phyloP scores from a whole-genome alignment of 1,140 invertebrate genomes.

The Vanessa tameamea region DNA sequence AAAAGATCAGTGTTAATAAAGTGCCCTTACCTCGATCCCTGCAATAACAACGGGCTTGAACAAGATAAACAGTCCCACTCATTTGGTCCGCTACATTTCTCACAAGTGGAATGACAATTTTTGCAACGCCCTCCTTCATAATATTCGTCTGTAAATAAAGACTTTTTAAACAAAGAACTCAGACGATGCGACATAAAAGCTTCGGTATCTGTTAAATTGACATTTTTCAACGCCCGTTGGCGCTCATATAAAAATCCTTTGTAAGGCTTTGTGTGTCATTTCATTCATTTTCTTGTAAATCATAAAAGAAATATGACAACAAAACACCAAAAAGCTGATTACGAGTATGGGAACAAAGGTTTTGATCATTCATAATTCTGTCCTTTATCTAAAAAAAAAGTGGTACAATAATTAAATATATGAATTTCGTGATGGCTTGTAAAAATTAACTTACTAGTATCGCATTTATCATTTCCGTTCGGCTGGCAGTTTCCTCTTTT shows the following conservation, averaged over 20 bases:
- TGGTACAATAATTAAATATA: not conserved
- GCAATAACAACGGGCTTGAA: slow-evolving; percentile 84
- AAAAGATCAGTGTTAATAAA: slow-evolving; percentile 41
- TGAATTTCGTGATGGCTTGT: not conserved
- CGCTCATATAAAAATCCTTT: slow-evolving; percentile 50
- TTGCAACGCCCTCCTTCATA: slow-evolving; percentile 86
- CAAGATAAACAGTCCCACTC: slow-evolving; percentile 87
- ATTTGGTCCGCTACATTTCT: slow-evolving; percentile 86
- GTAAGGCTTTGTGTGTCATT: slow-evolving; percentile 47
- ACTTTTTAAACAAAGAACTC: slow-evolving; percentile 51
- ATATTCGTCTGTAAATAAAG: slow-evolving; percentile 84
- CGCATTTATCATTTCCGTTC: slow-evolving; percentile 85
- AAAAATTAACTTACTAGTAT: slow-evolving; percentile 69
- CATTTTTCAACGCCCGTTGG: slow-evolving; percentile 52
- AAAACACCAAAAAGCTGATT: slow-evolving; percentile 16
- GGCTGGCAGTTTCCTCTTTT: slow-evolving; percentile 86
- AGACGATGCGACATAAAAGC: slow-evolving; percentile 45
- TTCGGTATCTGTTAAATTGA: slow-evolving; percentile 55
- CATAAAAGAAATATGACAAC: slow-evolving; percentile 37
- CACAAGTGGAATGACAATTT: slow-evolving; percentile 87
- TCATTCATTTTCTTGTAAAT: slow-evolving; percentile 43
- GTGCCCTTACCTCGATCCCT: slow-evolving; percentile 78
- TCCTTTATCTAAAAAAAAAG: not conserved
- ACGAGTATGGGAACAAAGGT: not conserved
- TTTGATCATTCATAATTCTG: slow-evolving; percentile 7